Base-by-base conservation (phyloP, 2,797 vertebrate genomes). In the Anabacerthia variegaticeps region DNA sequence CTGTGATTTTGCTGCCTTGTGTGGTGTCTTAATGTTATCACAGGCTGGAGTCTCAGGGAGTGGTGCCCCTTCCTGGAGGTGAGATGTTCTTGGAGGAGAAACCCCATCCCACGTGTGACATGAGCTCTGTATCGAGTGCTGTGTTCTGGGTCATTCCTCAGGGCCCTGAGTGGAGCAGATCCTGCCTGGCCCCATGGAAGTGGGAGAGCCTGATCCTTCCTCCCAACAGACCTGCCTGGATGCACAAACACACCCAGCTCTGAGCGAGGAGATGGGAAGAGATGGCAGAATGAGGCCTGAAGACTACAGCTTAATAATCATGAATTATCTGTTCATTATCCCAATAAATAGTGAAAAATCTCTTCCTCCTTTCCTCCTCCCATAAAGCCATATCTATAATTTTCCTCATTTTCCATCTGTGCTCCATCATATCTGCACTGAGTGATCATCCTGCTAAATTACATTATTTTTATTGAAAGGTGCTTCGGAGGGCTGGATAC, bases 391-490 rank as follows among this genome's bases (percentile, higher is more conserved):
- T 72, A 93, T 75, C 83, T 88, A n/a, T 94, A 94, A 95, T 93
- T 88, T 92, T 91, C 88, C 61, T 93, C 80, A 88, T 96, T 93
- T 96, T 96, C 92, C 88, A 91, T 93, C 92, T 83, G 92, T 93
- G 83, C 78, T 93, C 88, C 95, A 96, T 96, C 92, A 95, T 93
- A 89, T 94, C 95, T 95, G 88, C 93, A 93, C 83, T 77, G 77
- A 94, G 86, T 80, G 92, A 89, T 95, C 88, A 92, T 77, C 75
- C 78, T 91, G 92, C 65, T 96, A 94, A 95, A 95, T 93, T 76
- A 72, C 82, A 89, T 94, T 93, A 89, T 92, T 95, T 95, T 96
- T 96, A 94, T 91, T 96, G 94, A 94, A 95, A 95, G 95, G 85
- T 96, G 71, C 77, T 96, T 95, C 85, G 85, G 67, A 95, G 89